phyloP scores from a whole-genome alignment of 2,888 invertebrate genomes.

The Tuberolachnus salignus region DNA sequence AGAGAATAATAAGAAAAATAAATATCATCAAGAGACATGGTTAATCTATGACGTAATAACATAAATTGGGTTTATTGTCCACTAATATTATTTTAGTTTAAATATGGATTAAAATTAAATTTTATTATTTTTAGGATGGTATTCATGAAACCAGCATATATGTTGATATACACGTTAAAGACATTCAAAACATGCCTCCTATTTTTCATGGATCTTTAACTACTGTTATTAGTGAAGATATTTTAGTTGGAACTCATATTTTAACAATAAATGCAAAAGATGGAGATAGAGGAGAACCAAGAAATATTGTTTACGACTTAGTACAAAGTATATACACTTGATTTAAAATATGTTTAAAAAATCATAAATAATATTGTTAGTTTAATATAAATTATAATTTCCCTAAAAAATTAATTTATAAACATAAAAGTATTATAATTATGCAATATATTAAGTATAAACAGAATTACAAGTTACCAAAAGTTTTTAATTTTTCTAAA shows the following conservation, averaged over 20 bases:
- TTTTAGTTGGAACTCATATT: conserved; percentile 80
- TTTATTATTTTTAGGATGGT: conserved; percentile 71
- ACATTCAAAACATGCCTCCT: conserved; percentile 87
- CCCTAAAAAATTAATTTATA: too few relatives aligned
- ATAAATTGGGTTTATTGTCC: not conserved
- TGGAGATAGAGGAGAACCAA: conserved; percentile 82
- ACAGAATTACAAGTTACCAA: too few relatives aligned
- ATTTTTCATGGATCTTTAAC: conserved; percentile 80
- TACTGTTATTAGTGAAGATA: conserved; percentile 80
- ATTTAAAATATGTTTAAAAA: not conserved
- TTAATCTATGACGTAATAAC: too few relatives aligned
- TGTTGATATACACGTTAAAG: conserved; percentile 79
- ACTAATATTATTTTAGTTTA: not conserved
- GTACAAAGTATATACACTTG: conserved; percentile 71
- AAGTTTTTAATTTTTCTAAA: too few relatives aligned
- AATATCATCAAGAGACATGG: too few relatives aligned
- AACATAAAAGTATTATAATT: too few relatives aligned
- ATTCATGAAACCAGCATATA: conserved; percentile 74
- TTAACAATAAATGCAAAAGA: conserved; percentile 82
- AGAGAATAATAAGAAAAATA: too few relatives aligned
- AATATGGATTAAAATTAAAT: conserved; percentile 56
- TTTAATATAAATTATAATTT: too few relatives aligned
- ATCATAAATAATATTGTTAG: not conserved
- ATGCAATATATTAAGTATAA: too few relatives aligned
- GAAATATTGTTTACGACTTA: conserved; percentile 78